Evolutionary conservation across 1,140 invertebrate species (phyloP), one percentile per base, ranked within the genome.

Genomic region (Sarcophaga peregrina): DNA sequence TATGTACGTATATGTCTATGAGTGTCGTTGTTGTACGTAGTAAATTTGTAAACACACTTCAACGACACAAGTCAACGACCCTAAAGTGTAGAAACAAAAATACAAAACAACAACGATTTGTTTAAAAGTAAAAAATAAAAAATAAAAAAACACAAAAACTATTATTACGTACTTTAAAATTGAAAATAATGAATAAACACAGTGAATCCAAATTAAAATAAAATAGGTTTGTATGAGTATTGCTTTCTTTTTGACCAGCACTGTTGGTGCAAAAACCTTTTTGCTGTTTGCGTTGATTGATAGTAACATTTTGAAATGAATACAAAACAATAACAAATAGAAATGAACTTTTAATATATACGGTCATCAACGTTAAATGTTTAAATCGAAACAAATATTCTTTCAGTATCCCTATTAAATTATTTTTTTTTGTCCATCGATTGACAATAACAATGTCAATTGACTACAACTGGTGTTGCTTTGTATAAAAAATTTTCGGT

Each of bases 291-390:
- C 25, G n/a, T n/a, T 37, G 25, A 37, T 37, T 37, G 25, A 37
- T 37, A 37, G 4, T 37, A 37, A 37, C 25, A 37, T 37, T n/a
- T 37, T 37, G 25, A 37, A 37, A 37, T 37, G 25, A 37, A 37
- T 58, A 58, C 3, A 58, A 7, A 37, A n/a, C 13, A 58, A 58
- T 13, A 58, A 58, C 52, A 58, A 15, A 15, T n/a, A 58, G 52
- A 58, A 58, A 58, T 58, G 52, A 58, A 58, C 52, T 58, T 58
- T 58, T 11, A 58, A 58, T 58, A 58, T 58, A 58, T 58, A 37
- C 25, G 25, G 25, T 58, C 52, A 58, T 15, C 11, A 58, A 58
- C 54, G 13, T 58, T 58, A 3, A 37, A 37, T 1, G 25, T 37
- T 37, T 13, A 58, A 6, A 58, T 13, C 15, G 25, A 58, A 58